Evolutionary conservation across 2,113 vertebrate species (phyloP).

Genomic region (Phyllostomus discolor): DNA sequence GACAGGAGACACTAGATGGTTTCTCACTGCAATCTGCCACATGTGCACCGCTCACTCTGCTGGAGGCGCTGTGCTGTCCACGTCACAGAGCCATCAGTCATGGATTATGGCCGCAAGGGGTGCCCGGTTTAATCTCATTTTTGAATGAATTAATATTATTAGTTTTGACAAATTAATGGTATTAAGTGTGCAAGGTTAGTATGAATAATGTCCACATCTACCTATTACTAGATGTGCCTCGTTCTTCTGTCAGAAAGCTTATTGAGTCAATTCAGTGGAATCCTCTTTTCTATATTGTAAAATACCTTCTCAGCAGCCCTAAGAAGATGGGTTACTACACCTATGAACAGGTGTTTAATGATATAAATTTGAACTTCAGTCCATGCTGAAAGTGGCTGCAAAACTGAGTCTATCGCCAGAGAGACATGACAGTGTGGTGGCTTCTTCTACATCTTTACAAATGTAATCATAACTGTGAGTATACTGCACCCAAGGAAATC

Average conservation of each 20-base stretch:
- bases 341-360: constrained; percentile 25
- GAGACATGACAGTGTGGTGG: neutral
- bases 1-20: constrained; percentile 33
- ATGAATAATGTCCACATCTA: constrained; percentile 75
- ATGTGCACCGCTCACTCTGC: constrained; percentile 43
- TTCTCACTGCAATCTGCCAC: constrained; percentile 55
- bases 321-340: constrained; percentile 30
- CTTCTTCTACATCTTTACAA: neutral
- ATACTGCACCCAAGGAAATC: neutral
- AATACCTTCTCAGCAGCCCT: constrained; percentile 64
- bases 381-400: neutral
- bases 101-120: constrained; percentile 79
- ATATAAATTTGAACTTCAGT: neutral
- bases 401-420: neutral
- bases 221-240: constrained; percentile 71
- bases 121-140: constrained; percentile 82
- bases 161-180: constrained; percentile 84
- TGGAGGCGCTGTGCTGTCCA: constrained; percentile 56
- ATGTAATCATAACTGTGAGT: neutral
- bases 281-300: constrained; percentile 52
- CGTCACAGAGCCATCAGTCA: constrained; percentile 75
- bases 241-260: constrained; percentile 54
- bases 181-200: constrained; percentile 80
- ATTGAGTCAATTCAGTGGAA: constrained; percentile 55
- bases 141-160: constrained; percentile 83